Evolutionary conservation across 2,888 invertebrate genomes (phyloP).

Genomic region (Melolontha melolontha): DNA sequence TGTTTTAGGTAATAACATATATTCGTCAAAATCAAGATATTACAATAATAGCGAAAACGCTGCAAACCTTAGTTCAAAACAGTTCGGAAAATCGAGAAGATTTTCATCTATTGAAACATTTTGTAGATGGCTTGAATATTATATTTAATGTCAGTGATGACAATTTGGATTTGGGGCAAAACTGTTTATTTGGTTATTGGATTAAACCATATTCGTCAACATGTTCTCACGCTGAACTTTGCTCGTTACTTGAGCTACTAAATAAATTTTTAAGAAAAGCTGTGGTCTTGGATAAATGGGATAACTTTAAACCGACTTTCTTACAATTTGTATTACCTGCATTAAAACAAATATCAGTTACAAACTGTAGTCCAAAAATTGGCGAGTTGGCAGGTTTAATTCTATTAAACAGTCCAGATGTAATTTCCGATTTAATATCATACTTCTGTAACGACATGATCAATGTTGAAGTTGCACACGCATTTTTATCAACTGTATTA

Average conservation of each 20-base stretch:
- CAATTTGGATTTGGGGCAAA: conserved; percentile 57
- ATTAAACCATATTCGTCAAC: conserved; percentile 56
- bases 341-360: conserved; percentile 53
- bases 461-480: conserved; percentile 53
- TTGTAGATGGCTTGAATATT: conserved; percentile 53
- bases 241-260: conserved; percentile 54
- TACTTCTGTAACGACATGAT: conserved; percentile 50
- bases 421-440: conserved; percentile 17
- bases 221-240: conserved; percentile 58
- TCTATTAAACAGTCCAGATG: conserved; percentile 27
- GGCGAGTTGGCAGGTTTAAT: conserved; percentile 60
- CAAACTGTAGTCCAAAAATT: conserved; percentile 51
- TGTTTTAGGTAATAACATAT: conserved; percentile 54
- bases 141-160: conserved; percentile 53
- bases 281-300: conserved; percentile 51
- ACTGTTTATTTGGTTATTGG: conserved; percentile 60
- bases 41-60: conserved; percentile 51
- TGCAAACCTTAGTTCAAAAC: conserved; percentile 54
- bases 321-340: conserved; percentile 55
- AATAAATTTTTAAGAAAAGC: conserved; percentile 53
- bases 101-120: conserved; percentile 56
- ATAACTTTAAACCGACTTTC: conserved; percentile 57
- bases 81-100: conserved; percentile 53
- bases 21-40: conserved; percentile 54
- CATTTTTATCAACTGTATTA: conserved; percentile 55